Base-by-base conservation (phyloP, 64 coral and sea anemone species). In the Montipora sp. region DNA sequence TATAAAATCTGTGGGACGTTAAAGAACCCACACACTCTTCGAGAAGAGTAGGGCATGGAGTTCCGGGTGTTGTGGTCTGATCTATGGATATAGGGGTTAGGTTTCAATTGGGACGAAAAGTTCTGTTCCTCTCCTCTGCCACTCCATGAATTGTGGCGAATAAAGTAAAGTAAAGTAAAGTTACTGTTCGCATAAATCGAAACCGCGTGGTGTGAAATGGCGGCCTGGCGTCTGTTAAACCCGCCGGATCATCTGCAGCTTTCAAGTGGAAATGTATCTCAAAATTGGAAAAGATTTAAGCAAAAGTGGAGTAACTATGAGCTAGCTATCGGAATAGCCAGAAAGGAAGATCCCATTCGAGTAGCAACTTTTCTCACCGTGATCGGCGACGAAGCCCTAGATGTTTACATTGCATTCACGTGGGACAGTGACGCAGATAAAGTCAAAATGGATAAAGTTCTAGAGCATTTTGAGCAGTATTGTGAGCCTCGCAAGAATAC, bases 401-500 rank as follows among this genome's bases (percentile, higher is more conserved):
- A 63, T 16, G 59, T 63, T 11, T 63, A 63, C 59, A 63, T 0
- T 16, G 59, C 59, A 8, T 63, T 63, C 13, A 15, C 59, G 10
- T 63, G 59, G 59, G 59, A 63, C 59, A 63, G 59, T 12, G 8
- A 63, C 9, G 59, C 9, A 8, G 59, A 63, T 0, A 19, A 63
- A 11, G 14, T 63, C 13, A 63, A 63, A 63, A 63, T 63, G 8
- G 51, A 55, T 7, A 63, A 63, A 63, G 59, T 63, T 3, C 59
- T 19, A 12, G 59, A 63, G 14, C 59, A 63, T 12, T 63, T 63
- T 12, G 14, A 63, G 3, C 9, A 63, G 3, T 63, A 12, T 15
- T 63, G 59, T 63, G 4, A 63, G 55, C 88, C 88, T 12, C 72
- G 75, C 10, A 90, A 59, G 75, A 90, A 79, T 68, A 67, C 75